phyloP scores from a whole-genome alignment of 2,888 invertebrate genomes.

The Ichneumoninae sp. region DNA sequence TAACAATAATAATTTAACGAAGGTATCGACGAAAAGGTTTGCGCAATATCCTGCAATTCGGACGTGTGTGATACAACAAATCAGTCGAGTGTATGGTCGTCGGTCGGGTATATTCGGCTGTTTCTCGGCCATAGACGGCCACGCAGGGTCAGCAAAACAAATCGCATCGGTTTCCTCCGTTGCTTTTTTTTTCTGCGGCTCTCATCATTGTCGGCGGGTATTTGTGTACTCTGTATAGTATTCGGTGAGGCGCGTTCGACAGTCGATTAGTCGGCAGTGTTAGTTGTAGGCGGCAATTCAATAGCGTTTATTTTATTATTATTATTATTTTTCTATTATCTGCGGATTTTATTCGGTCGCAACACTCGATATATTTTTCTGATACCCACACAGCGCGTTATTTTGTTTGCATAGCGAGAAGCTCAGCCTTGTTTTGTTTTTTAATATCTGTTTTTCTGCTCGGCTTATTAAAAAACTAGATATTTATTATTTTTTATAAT shows the following conservation, averaged over 20 bases:
- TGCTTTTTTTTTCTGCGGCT: slow-evolving; percentile 20
- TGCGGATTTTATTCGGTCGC: neutral
- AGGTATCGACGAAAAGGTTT: slow-evolving; percentile 19
- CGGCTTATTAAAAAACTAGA: neutral
- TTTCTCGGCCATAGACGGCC: slow-evolving; percentile 14
- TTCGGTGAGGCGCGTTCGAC: slow-evolving; percentile 52
- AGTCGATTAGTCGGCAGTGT: slow-evolving; percentile 53
- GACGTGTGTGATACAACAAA: slow-evolving; percentile 31
- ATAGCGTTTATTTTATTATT: neutral
- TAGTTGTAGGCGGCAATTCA: slow-evolving; percentile 31
- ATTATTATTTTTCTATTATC: neutral
- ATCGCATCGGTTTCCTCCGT: slow-evolving; percentile 6
- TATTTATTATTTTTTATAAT: neutral
- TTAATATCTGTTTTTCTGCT: neutral
- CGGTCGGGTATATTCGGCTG: slow-evolving; percentile 39
- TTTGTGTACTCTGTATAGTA: slow-evolving; percentile 16
- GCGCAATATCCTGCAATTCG: slow-evolving; percentile 53
- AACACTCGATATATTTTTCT: neutral
- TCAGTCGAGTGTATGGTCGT: slow-evolving; percentile 37
- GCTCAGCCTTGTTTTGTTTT: slow-evolving; percentile 18
- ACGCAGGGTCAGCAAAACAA: slow-evolving; percentile 18
- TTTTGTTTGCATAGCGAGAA: slow-evolving; percentile 6
- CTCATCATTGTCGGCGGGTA: slow-evolving; percentile 20
- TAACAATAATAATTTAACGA: slow-evolving; percentile 12
- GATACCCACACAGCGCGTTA: slow-evolving; percentile 8